Evolutionary conservation across 1,140 invertebrate species (phyloP), one percentile per base, ranked within the genome.

Genomic region (Zaprionus lachaisei): DNA sequence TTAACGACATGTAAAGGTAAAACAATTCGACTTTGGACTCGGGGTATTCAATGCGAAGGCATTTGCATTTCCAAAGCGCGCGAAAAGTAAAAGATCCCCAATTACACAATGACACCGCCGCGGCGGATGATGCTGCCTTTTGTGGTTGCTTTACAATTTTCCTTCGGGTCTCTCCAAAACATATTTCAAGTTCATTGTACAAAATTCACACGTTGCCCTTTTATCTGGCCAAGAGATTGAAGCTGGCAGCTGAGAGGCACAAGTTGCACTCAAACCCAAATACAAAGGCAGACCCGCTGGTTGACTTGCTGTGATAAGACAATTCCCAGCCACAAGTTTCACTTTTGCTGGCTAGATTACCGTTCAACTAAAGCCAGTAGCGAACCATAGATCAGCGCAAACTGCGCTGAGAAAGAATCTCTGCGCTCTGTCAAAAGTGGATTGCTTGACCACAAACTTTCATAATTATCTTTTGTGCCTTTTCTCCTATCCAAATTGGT

Each of bases 161-260:
- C 34, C 71, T 76, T 72, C 51, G 58, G 24, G 68, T 74, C 24
- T 22, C 47, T 65, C 64, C 37, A 51, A 51, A 69, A 79, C 72
- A 80, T 73, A 77, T 80, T 80, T 77, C 77, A 82, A 82, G 80
- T 80, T 82, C 73, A 82, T 80, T 80, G 77, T 82, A 74, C 78
- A 41, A 74, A 82, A 62, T 73, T 82, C 80, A 77, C 80, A 82
- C 80, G 78, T 56, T 65, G 68, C 77, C 69, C 67, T 60, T 56
- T 62, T 81, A 68, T 77, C 77, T 72, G 47, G 22, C 67, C 70
- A 71, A 66, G 72, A 80, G 65, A 81, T 72, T 67, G 34, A 41
- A 47, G 38, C 61, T 49, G 26, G 55, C 28, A 37, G 62, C 57
- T 68, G 26, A 14, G 37, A 34, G 61, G 61, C 77, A 79, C 79